Conservation (phyloP, 92 coral and sea anemone species). For the Galaxea fascicularis region DNA sequence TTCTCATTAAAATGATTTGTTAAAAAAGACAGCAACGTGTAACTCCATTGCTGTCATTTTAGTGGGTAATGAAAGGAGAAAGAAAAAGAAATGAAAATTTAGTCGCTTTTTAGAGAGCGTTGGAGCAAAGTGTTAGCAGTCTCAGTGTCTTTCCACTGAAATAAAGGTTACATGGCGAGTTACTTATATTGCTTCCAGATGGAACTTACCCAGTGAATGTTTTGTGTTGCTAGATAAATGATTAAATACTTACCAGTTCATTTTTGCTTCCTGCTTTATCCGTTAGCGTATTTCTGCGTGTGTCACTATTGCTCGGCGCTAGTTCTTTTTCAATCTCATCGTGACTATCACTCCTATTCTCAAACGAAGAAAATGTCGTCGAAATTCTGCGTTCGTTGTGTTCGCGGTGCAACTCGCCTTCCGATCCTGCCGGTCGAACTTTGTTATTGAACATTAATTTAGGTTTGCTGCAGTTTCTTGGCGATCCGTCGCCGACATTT, state of each 20-base stretch:
- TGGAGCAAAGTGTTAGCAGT: neutral
- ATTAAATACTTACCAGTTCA: constrained; percentile 51
- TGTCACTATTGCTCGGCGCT: constrained; percentile 20
- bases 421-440: constrained; percentile 61
- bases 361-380: constrained; percentile 13
- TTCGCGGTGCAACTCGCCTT: constrained; percentile 29
- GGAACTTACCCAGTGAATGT: too few relatives aligned
- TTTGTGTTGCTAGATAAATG: too few relatives aligned
- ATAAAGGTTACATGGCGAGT: too few relatives aligned
- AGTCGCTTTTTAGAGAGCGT: neutral
- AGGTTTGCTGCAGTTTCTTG: constrained; percentile 36
- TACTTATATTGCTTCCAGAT: too few relatives aligned
- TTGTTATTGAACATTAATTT: constrained; percentile 71
- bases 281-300: constrained; percentile 26
- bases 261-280: constrained; percentile 62
- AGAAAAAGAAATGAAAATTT: neutral
- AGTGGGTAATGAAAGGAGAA: neutral
- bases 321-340: constrained; percentile 46
- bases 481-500: constrained; percentile 21
- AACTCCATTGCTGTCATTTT: neutral
- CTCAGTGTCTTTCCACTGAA: neutral
- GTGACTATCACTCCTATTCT: constrained; percentile 41
- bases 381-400: constrained; percentile 27
- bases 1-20: neutral
- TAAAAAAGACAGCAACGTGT: neutral